phyloP scores from a whole-genome alignment of 1,140 invertebrate species.

The Calliopsis andreniformis region DNA sequence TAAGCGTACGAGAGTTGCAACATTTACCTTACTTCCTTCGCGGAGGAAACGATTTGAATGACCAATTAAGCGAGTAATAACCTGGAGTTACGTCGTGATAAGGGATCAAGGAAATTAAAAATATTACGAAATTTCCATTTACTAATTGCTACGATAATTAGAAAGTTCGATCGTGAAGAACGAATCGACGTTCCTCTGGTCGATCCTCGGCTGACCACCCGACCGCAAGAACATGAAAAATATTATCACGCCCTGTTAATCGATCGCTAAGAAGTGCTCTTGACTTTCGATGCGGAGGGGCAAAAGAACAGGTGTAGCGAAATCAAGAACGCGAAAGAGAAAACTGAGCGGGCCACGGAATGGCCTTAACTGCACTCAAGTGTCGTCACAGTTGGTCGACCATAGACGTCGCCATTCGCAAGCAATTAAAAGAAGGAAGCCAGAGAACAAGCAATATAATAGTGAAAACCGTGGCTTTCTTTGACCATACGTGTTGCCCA shows the following conservation, averaged over 20 bases:
- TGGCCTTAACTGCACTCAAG: constrained; percentile 2
- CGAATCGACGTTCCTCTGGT: background rate
- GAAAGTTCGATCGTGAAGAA: background rate
- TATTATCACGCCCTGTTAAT: constrained; percentile 29
- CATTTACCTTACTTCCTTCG: too few relatives aligned
- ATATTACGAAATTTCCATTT: background rate
- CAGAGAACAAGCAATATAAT: background rate
- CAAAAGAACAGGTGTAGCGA: constrained; percentile 32
- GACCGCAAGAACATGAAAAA: constrained; percentile 16
- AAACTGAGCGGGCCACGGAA: background rate
- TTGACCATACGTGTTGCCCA: background rate
- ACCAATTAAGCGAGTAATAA: background rate
- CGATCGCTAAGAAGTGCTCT: constrained; percentile 19
- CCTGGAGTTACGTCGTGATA: background rate
- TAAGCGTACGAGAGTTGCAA: too few relatives aligned
- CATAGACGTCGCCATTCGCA: background rate
- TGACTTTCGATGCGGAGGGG: constrained; percentile 21
- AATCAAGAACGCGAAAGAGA: constrained; percentile 45
- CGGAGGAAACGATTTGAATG: too few relatives aligned
- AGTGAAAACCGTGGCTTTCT: constrained; percentile 9
- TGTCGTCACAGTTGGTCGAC: background rate
- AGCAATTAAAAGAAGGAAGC: background rate
- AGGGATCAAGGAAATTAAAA: background rate
- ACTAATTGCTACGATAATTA: constrained; percentile 3
- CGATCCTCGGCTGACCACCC: background rate